Conservation (phyloP, 2,888 invertebrate genomes). For the Metellina segmentata region DNA sequence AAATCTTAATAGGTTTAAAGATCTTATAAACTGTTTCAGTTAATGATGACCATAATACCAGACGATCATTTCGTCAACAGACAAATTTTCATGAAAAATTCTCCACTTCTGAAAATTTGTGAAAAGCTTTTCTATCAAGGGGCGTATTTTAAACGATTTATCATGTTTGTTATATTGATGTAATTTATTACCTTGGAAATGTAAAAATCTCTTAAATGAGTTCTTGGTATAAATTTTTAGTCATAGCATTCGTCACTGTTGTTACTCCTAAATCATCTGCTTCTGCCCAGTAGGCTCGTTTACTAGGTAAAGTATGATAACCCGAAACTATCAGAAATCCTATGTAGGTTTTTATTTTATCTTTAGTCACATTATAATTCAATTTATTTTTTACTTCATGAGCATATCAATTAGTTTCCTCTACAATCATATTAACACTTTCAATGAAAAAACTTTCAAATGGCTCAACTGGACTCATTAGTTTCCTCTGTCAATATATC, state of each 20-base stretch:
- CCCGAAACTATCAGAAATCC: constrained; percentile 30
- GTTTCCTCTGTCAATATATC: too few relatives aligned
- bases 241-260: constrained; percentile 4
- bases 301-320: constrained; percentile 37
- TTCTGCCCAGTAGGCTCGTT: constrained; percentile 26
- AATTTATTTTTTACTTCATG: constrained; percentile 23
- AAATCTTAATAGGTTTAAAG: constrained; percentile 5
- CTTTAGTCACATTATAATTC: constrained; percentile 5
- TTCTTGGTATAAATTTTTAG: constrained; percentile 22
- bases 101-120: constrained; percentile 4
- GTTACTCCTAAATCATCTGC: constrained; percentile 19
- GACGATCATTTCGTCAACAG: constrained; percentile 17
- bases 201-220: constrained; percentile 9
- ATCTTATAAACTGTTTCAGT: constrained; percentile 29
- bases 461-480: not conserved
- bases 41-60: constrained; percentile 39
- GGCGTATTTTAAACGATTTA: not conserved
- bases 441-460: not conserved
- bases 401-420: constrained; percentile 25
- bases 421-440: not conserved
- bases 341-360: constrained; percentile 16
- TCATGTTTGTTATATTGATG: not conserved
- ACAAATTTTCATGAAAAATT: constrained; percentile 29
- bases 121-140: not conserved
- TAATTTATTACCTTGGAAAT: not conserved